A percentile compares a stretch with the other conserved stretches of the same genome.
These are phyloP conservation scores for Pterostichus madidus DNA, from an alignment of 2,888 invertebrate genomes.

Conservation along the genomic window DNA sequence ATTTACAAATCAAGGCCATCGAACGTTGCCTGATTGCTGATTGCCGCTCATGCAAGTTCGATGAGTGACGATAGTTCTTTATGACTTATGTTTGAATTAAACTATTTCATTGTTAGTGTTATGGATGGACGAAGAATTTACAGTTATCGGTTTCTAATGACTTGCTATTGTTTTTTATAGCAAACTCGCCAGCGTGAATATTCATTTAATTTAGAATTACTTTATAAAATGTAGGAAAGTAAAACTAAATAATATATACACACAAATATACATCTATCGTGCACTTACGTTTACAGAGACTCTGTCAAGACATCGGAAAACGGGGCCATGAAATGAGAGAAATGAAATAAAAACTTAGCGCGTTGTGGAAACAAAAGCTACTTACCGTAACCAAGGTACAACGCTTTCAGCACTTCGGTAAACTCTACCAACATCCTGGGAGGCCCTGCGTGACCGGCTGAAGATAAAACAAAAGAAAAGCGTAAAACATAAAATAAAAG, in stretches of 20 bases:
- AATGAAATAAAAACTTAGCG: conserved; percentile 30
- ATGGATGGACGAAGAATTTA: conserved; percentile 13
- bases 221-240: too few relatives aligned
- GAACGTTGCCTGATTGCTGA: not conserved
- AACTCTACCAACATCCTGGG: conserved; percentile 86
- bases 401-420: conserved; percentile 84
- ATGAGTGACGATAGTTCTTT: not conserved
- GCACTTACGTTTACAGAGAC: conserved; percentile 41
- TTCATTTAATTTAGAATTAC: too few relatives aligned
- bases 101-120: conserved; percentile 11
- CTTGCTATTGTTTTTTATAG: conserved; percentile 21
- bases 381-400: conserved; percentile 81
- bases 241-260: too few relatives aligned
- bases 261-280: not conserved
- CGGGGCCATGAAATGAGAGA: conserved; percentile 42
- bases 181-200: too few relatives aligned
- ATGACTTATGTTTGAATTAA: conserved; percentile 4
- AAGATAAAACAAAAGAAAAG: conserved; percentile 74
- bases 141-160: conserved; percentile 36
- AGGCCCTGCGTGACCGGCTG: conserved; percentile 91
- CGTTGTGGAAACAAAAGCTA: conserved; percentile 67
- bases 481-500: conserved; percentile 72
- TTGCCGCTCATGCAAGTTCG: not conserved
- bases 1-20: conserved; percentile 12
- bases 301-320: conserved; percentile 15